Base-by-base conservation (phyloP, 2,888 invertebrate genomes). In the Cheilosia vulpina region DNA sequence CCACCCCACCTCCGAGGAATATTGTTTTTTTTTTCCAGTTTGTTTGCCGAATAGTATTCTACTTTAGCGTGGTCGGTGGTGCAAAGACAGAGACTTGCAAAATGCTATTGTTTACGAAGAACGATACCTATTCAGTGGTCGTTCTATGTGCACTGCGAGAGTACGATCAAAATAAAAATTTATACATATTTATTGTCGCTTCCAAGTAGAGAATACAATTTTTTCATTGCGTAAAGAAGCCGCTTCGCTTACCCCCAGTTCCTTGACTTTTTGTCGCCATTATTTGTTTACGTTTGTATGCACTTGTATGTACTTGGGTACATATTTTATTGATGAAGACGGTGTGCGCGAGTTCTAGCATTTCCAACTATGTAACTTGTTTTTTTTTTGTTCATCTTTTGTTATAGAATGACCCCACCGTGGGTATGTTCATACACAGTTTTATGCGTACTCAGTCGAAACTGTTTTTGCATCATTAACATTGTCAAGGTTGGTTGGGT, bases 81-180 rank as follows among this genome's bases (percentile, higher is more conserved):
- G 63, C 47, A 62, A 24, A 15, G 27, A 43, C 41, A 55, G 34
- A 52, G n/a, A 57, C 45, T 4, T 45, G 21, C 21, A 62, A 50
- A 62, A 62, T 62, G 38, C 31, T 68, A 62, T 78, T 83, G 78
- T 78, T 83, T 83, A 78, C 66, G 34, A 52, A 69, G 5, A 73
- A 57, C 47, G 24, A 19, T 31, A 60, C 47, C 47, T 41, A 24
- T 27, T 57, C 38, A 34, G 38, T 21, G 7, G n/a, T n/a, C 9
- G 24, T 31, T 38, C 13, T 34, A n/a, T 50, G 57, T 63, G 24
- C 66, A 68, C n/a, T 50, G 43, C 41, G 50, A 73, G 55, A 62
- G 55, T 69, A 31, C 38, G 62, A 38, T 58, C 62, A 65, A 72
- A 58, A 53, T 41, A 60, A 45, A 27, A 55, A 27, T 11, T 1